Conservation (phyloP, 92 coral and sea anemone genomes). For the Meandrina meandrites region DNA sequence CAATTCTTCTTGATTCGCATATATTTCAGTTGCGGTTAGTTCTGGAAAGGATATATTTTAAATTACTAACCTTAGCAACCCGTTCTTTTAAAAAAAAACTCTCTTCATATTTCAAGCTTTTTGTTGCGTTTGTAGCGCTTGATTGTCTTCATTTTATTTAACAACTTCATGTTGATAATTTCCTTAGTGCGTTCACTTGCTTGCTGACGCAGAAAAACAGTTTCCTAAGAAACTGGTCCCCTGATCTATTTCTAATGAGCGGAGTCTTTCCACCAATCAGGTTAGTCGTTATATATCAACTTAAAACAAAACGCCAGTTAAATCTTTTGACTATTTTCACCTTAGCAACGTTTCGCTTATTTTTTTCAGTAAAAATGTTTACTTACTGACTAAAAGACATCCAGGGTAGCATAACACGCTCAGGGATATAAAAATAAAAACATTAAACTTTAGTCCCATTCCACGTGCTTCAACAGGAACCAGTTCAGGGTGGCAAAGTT, state of each 20-base stretch:
- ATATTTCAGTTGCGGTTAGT: no score
- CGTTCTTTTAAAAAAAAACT: no score
- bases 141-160: no score
- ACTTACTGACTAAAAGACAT: slow-evolving; percentile 23
- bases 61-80: no score
- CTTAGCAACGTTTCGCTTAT: not conserved
- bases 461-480: slow-evolving; percentile 35
- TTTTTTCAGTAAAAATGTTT: not conserved
- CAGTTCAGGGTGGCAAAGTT: slow-evolving; percentile 18
- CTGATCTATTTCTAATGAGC: not conserved
- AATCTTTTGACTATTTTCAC: not conserved
- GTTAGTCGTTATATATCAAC: not conserved
- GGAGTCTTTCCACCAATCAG: not conserved
- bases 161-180: not conserved
- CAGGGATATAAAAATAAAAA: not conserved
- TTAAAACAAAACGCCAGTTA: not conserved
- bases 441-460: not conserved
- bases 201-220: not conserved
- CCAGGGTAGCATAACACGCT: not conserved
- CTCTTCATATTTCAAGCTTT: no score
- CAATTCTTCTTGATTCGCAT: not conserved
- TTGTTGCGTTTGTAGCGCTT: no score
- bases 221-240: not conserved
- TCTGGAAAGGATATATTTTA: no score
- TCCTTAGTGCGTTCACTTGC: not conserved